Evolutionary conservation across 2,888 invertebrate genomes (phyloP).

Genomic region (Brachypterus glaber): DNA sequence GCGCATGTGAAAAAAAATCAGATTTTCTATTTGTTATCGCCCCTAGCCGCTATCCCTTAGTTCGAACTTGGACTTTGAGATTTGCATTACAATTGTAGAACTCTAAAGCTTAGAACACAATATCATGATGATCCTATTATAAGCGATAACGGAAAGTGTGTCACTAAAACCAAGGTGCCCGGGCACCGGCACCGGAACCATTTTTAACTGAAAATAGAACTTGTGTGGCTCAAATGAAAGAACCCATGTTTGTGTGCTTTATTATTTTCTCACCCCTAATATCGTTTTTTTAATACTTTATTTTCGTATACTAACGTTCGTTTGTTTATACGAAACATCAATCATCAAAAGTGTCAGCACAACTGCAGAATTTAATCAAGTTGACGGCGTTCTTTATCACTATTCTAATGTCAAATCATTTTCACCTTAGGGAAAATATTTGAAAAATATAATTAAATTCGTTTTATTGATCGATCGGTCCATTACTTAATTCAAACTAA

Average conservation of each 20-base stretch:
- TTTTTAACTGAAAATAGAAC: neutral
- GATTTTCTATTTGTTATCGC: too few relatives aligned
- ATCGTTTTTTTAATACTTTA: constrained; percentile 29
- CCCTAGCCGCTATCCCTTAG: too few relatives aligned
- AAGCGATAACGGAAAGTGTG: too few relatives aligned
- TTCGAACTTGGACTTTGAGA: too few relatives aligned
- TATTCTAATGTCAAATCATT: constrained; percentile 13
- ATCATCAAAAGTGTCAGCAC: constrained; percentile 35
- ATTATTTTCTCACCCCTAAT: constrained; percentile 35
- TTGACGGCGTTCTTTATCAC: constrained; percentile 20
- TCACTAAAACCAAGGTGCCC: too few relatives aligned
- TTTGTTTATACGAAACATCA: constrained; percentile 37
- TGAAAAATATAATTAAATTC: constrained; percentile 3
- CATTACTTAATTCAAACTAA: too few relatives aligned
- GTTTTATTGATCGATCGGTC: neutral
- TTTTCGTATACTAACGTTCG: constrained; percentile 27
- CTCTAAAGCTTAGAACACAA: too few relatives aligned
- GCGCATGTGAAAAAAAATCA: too few relatives aligned
- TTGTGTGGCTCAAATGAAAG: too few relatives aligned
- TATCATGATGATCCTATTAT: too few relatives aligned
- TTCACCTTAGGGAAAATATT: constrained; percentile 8
- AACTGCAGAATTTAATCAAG: constrained; percentile 37
- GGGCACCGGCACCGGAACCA: too few relatives aligned
- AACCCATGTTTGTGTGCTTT: constrained; percentile 23
- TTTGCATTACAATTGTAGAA: too few relatives aligned